Base-by-base conservation (phyloP, 1,140 invertebrate genomes). In the Eubasilissa regina region DNA sequence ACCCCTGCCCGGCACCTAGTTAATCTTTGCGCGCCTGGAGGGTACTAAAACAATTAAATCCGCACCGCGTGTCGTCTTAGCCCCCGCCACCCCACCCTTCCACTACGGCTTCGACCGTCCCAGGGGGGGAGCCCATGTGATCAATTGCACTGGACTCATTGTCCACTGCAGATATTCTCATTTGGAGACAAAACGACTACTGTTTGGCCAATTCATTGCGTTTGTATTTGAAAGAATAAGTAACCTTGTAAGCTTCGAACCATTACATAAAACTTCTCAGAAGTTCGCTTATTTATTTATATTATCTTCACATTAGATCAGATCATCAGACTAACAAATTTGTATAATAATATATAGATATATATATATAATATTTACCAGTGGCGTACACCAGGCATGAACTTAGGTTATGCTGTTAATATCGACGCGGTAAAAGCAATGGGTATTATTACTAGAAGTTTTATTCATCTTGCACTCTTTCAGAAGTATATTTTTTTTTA, bases 21-120 rank as follows among this genome's bases (percentile, higher is more conserved):
- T 77, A 81, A 81, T 77, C 70, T 53, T 73, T 48, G 17, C 45
- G 45, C 60, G 60, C 70, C 80, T 62, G 13, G 70, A 78, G 73
- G 80, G 80, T 60, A 75, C 45, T 81, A 78, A 81, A 81, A 81
- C 80, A 81, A 81, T 81, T 81, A 81, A 60, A 66, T 75, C 43
- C 35, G 76, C 80, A 58, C 80, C 77, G 80, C 80, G 74, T 81
- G 80, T 45, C 55, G 76, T 68, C 80, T 45, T 15, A 13, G 8
- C 51, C 10, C 55, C 74, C 17, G 12, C 17, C 25, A 9, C 19
- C 4, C 53, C 72, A 15, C 48, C 47, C 43, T 19, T 21, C 58
- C 58, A 60, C n/a, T 3, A 19, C 15, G 58, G 58, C 6, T 9
- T 6, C n/a, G 4, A 15, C 12, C 7, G 53, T n/a, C 53, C 6